Percentiles rank a stretch among this genome's conserved stretches.
These are phyloP conservation scores for Ara ararauna DNA, from an alignment of 2,797 vertebrate genomes.

Conservation along the genomic window DNA sequence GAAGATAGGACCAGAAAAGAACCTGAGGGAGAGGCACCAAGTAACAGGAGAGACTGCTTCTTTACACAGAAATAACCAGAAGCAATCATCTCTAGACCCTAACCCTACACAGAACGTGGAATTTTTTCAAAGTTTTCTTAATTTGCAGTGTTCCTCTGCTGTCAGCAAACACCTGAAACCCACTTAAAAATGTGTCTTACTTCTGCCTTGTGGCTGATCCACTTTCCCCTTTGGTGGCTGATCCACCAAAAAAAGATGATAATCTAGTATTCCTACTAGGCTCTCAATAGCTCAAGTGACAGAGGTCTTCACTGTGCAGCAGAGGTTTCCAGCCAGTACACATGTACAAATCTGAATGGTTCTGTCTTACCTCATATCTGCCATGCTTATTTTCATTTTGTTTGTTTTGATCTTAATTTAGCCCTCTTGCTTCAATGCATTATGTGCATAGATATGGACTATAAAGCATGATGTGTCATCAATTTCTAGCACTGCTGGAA, in stretches of 20 bases:
- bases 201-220: background rate
- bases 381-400: background rate
- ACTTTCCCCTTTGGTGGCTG: background rate
- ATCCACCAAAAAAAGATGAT: background rate
- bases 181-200: background rate
- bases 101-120: background rate
- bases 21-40: background rate
- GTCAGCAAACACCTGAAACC: background rate
- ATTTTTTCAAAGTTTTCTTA: background rate
- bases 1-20: background rate
- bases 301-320: background rate
- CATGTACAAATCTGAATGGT: background rate
- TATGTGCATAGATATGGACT: background rate
- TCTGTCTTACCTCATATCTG: background rate
- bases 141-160: background rate
- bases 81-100: background rate
- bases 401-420: background rate
- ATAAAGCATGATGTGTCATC: conserved; percentile 23
- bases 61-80: background rate
- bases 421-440: background rate
- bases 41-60: background rate
- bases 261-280: background rate
- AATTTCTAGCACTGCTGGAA: conserved; percentile 43
- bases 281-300: background rate
- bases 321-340: background rate